A percentile compares a stretch with the other conserved stretches of the same genome.
phyloP scores from a whole-genome alignment of 2,113 vertebrate species.

The Tringa solitaria region DNA sequence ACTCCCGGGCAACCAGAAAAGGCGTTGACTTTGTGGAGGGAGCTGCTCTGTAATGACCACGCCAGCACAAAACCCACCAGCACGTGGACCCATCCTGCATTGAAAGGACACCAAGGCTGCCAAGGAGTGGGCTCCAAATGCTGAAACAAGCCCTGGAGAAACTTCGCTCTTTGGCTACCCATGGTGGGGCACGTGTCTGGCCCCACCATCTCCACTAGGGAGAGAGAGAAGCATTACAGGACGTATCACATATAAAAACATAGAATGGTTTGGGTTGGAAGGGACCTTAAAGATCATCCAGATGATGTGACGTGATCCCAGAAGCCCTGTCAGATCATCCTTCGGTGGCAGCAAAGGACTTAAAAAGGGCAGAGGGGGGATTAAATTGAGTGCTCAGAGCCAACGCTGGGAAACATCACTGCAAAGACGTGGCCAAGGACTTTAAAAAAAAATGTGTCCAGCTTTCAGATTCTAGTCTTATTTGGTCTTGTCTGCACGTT shows the following conservation, averaged over 20 bases:
- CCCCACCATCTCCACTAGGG: not conserved
- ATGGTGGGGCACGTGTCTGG: not conserved
- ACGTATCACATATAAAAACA: fast-evolving
- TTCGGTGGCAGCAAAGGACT: not conserved
- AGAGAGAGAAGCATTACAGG: not conserved
- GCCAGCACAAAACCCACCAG: not conserved
- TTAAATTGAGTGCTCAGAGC: not conserved
- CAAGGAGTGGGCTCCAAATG: not conserved
- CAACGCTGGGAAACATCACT: not conserved
- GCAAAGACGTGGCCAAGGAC: not conserved
- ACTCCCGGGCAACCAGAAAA: not conserved
- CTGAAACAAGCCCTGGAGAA: not conserved
- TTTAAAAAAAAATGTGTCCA: not conserved
- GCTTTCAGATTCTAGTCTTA: not conserved
- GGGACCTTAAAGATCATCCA: not conserved
- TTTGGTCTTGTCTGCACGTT: not conserved
- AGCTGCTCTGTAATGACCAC: not conserved
- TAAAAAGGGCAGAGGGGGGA: not conserved
- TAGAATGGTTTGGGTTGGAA: not conserved
- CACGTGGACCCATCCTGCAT: fast-evolving
- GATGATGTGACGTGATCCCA: not conserved
- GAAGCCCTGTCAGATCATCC: not conserved
- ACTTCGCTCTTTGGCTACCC: not conserved
- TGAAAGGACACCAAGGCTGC: not conserved
- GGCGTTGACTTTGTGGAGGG: not conserved